Evolutionary conservation across 2,888 invertebrate genomes (phyloP), one percentile per base, ranked within the genome.

Genomic region (Amiota minor): DNA sequence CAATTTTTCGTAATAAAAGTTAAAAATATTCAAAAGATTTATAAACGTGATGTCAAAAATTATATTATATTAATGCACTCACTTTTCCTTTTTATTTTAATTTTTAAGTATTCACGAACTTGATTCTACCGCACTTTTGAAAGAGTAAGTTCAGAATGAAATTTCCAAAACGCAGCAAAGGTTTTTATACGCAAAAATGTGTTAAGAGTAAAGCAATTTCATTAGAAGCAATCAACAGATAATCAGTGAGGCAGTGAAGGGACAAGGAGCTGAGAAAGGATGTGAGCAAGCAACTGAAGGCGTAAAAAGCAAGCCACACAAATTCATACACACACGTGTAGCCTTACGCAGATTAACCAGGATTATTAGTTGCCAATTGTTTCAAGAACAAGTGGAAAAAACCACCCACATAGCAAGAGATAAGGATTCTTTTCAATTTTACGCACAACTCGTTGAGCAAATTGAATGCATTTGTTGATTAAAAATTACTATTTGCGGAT

Each of bases 401-500:
- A n/a, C 11, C 61, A 53, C 68, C 64, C 23, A 71, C 56, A 72
- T 73, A 35, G 47, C 11, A 4, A 18, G n/a, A 64, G 35, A 72
- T 73, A 75, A 14, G 49, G 46, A 46, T 18, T n/a, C n/a, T 68
- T 12, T 12, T 53, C 53, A 56, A 14, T 56, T 56, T 14, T 2
- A 20, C 35, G 35, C 56, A 78, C 76, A 80, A 77, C 72, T 79
- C 81, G 83, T 76, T 79, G 82, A 83, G 76, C 82, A 87, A 81
- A 86, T 79, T 88, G 88, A 89, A 89, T 88, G 87, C 88, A 89
- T 89, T 89, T 89, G 83, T 84, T 89, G 89, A 89, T 89, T 89
- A 86, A 89, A 89, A 83, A 88, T 88, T 88, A 84, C 87, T 79
- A 80, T 83, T 83, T 83, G 79, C 72, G 14, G 53, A 12, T 68